Evolutionary conservation across 2,888 invertebrate genomes (phyloP), one percentile per base, ranked within the genome.

Genomic region (Bombylius discolor): DNA sequence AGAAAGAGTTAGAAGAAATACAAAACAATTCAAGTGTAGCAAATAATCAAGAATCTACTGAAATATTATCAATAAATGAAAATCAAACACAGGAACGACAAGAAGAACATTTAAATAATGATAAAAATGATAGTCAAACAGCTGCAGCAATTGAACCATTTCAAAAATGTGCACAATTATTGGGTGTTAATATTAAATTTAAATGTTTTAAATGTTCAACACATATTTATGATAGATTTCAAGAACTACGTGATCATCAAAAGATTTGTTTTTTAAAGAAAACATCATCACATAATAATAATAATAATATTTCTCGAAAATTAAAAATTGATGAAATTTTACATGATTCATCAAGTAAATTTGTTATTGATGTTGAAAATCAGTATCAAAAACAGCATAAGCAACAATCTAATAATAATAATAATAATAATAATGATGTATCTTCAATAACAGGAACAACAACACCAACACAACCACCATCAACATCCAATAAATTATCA

Each of bases 121-220:
- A 23, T 23, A 23, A 23, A 23, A 23, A 23, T 23, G 23, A 23
- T 23, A 23, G 23, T 23, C 23, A 23, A 42, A 11, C 39, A 5
- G 36, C 36, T 11, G 11, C 11, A 42, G 12, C 7, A 7, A 42
- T 46, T 32, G 53, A 45, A 33, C 57, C 57, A 32, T 47, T 56
- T 47, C 56, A 56, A 51, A 85, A 85, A 66, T 85, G 85, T 75
- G 83, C 83, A 51, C 85, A 86, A 67, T 85, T 84, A 69, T 74
- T 85, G 63, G 85, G 85, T 13, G 70, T 86, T 56, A 85, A 85
- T 68, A 81, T 84, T 51, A 83, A 84, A 71, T 82, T 83, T 67
- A 85, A 83, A 67, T 89, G 89, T 68, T 78, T 82, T 48, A 86
- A 84, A 69, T 89, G 89, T 73, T 81, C 80, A 66, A 79, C 79